Base-by-base conservation (phyloP, 2,113 vertebrate species). In the Tupaia chinensis region DNA sequence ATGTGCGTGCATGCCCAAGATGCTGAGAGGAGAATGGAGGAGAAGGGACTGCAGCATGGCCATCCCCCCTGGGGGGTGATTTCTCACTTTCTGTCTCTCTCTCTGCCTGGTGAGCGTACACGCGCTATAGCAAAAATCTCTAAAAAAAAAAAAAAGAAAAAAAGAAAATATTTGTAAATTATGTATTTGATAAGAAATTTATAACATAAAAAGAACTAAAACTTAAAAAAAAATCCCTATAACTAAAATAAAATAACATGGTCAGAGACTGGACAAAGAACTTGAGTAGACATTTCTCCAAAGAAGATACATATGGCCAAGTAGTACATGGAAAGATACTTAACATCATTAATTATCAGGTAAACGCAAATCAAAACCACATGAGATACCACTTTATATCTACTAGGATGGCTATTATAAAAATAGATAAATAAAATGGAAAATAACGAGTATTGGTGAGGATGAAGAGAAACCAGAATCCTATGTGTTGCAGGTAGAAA, bases 281-380 rank as follows among this genome's bases (percentile, higher is more conserved):
- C 19, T 58, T 87, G 58, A 22, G 12, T 66, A 85, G 63, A 89
- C 13, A 89, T 79, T 80, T 89, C 86, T 93, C 58, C 76, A 90
- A 74, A 90, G n/a, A 89, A 92, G 12, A 84, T 79, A 81, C 19
- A 85, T 4, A 78, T 70, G 6, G 17, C 27, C 81, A 91, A 91
- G 7, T 8, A 88, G 9, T 53, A 53, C 10, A n/a, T 34, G 20
- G 83, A 77, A 89, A 89, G 63, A 66, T 91, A 61, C 16, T 78
- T 65, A 34, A 78, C 12, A 82, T 89, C 53, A 54, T 1, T 27
- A 66, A 23, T 60, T 19, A 58, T 44, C 73, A 82, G n/a, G 8
- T 14, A 92, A 84, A 86, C 63, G 10, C 29, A 74, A 87, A 78
- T 65, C 63, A 70, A 92, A 78, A 87, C 13, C 13, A 82, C 23